Evolutionary conservation across 2,797 vertebrate species (phyloP).

Genomic region (Distichodus sexfasciatus): DNA sequence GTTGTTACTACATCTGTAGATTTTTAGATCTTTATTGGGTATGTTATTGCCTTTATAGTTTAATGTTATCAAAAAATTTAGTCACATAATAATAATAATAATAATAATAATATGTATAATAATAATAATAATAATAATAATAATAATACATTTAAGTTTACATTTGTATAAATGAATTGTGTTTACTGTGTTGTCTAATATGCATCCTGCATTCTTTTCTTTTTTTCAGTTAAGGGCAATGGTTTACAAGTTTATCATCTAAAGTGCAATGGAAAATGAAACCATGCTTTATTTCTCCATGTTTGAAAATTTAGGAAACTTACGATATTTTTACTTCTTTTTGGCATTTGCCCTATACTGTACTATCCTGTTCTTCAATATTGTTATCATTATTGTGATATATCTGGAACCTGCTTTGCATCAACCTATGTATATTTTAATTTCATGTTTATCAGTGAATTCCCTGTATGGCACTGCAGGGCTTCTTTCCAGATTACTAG

Average conservation of each 20-base stretch:
- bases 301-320: constrained; percentile 34
- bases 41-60: too few relatives aligned
- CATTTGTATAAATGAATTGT: too few relatives aligned
- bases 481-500: constrained; percentile 41
- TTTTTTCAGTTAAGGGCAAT: constrained; percentile 21
- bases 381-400: constrained; percentile 31
- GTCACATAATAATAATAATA: too few relatives aligned
- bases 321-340: constrained; percentile 35
- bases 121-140: too few relatives aligned
- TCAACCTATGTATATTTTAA: constrained; percentile 50
- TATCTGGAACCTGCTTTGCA: constrained; percentile 31
- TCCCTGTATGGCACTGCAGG: constrained; percentile 43
- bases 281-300: constrained; percentile 36
- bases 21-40: too few relatives aligned
- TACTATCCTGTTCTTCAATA: constrained; percentile 35
- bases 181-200: too few relatives aligned
- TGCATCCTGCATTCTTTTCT: background rate
- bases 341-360: constrained; percentile 29
- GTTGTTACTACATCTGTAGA: too few relatives aligned
- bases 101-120: too few relatives aligned
- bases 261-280: constrained; percentile 38
- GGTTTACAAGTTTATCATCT: background rate
- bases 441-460: constrained; percentile 43
- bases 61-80: too few relatives aligned
- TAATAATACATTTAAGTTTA: too few relatives aligned